phyloP scores from a whole-genome alignment of 2,113 vertebrate genomes.

The Scytalopus superciliaris region DNA sequence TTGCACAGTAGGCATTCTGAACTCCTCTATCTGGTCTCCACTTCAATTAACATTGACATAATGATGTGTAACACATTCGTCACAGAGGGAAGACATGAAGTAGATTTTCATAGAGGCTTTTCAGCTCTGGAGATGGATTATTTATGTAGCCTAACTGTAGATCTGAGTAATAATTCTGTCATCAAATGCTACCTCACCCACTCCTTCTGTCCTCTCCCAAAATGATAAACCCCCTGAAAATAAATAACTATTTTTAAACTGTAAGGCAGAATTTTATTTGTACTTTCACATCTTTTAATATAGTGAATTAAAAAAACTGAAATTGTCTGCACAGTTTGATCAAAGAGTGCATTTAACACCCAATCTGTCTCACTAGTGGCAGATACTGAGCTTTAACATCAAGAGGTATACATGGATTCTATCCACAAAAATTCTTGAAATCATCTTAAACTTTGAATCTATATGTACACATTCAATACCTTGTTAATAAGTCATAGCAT shows the following conservation, averaged over 20 bases:
- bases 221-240: neutral
- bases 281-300: neutral
- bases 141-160: neutral
- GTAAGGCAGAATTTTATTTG: neutral
- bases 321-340: neutral
- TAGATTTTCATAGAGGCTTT: neutral
- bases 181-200: neutral
- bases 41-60: constrained; percentile 25
- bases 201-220: neutral
- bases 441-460: neutral
- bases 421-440: neutral
- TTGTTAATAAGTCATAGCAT: neutral
- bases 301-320: neutral
- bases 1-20: neutral
- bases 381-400: neutral
- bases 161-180: neutral
- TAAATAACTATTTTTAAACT: neutral
- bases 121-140: neutral
- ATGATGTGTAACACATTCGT: neutral
- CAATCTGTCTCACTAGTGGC: neutral
- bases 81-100: neutral
- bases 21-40: neutral
- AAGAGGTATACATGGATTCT: neutral
- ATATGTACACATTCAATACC: neutral
- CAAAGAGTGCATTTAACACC: neutral